These are phyloP conservation scores for Boleophthalmus pectinirostris DNA, from an alignment of 2,113 vertebrate genomes.

Conservation along the genomic window DNA sequence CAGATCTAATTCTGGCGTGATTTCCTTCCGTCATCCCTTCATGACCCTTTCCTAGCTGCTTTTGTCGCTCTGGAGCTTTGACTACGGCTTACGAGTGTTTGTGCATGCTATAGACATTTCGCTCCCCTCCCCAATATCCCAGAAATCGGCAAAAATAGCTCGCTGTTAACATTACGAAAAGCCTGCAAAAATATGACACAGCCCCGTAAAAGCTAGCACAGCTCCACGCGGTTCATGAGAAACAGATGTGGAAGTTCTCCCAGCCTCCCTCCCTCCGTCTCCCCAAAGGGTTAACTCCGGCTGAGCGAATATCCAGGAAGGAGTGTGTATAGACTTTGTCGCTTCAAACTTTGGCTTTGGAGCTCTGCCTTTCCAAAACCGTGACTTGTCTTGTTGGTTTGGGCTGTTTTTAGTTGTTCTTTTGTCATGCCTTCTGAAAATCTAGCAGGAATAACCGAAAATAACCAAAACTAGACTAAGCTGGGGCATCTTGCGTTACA, in stretches of 20 bases:
- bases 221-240: constrained; percentile 53
- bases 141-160: constrained; percentile 56
- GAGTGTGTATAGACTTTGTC: constrained; percentile 14
- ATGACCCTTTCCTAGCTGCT: constrained; percentile 34
- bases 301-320: constrained; percentile 27
- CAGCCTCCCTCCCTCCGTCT: constrained; percentile 24
- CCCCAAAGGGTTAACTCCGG: constrained; percentile 23
- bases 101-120: constrained; percentile 55
- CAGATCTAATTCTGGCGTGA: constrained; percentile 43
- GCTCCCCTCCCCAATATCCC: constrained; percentile 21
- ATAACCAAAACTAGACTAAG: constrained; percentile 47
- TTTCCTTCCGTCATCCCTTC: constrained; percentile 53
- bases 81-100: constrained; percentile 56
- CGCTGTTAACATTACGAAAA: constrained; percentile 65
- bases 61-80: constrained; percentile 47
- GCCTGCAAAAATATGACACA: constrained; percentile 68
- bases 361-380: constrained; percentile 66
- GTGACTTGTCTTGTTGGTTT: constrained; percentile 63
- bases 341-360: constrained; percentile 71
- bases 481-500: constrained; percentile 50
- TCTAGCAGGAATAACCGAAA: constrained; percentile 45
- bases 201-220: constrained; percentile 63
- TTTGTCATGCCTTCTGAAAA: constrained; percentile 51
- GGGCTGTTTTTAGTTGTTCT: constrained; percentile 38
- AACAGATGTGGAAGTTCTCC: constrained; percentile 71